These are phyloP conservation scores for Bursaphelenchus mucronatus DNA, from an alignment of 1,140 invertebrate genomes.

Conservation along the genomic window DNA sequence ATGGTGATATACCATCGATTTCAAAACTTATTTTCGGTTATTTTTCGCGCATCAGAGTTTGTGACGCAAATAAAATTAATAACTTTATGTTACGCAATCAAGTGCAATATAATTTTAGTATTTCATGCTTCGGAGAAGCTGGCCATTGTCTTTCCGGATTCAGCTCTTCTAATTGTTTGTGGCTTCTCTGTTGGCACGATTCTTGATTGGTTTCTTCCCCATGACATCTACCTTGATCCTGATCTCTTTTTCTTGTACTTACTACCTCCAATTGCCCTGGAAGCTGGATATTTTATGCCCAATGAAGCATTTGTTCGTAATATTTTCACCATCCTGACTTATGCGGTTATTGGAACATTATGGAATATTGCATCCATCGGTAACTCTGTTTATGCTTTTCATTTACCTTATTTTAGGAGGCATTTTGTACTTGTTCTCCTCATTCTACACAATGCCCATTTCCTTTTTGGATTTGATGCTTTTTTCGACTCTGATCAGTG, in stretches of 20 bases:
- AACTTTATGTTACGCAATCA: background rate
- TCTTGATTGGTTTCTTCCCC: constrained; percentile 36
- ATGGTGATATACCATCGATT: constrained; percentile 19
- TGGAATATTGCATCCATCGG: constrained; percentile 40
- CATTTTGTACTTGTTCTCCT: constrained; percentile 27
- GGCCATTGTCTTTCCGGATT: constrained; percentile 44
- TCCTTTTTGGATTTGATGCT: constrained; percentile 67
- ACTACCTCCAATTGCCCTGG: constrained; percentile 73
- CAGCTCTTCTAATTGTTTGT: constrained; percentile 46
- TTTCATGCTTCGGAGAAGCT: constrained; percentile 40
- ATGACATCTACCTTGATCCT: constrained; percentile 54
- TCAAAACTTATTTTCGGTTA: constrained; percentile 9
- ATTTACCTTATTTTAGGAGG: constrained; percentile 28
- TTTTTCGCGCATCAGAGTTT: constrained; percentile 2
- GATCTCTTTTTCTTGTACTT: constrained; percentile 48
- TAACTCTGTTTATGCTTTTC: background rate
- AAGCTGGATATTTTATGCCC: constrained; percentile 95
- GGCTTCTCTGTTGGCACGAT: constrained; percentile 45
- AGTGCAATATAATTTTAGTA: constrained; percentile 30
- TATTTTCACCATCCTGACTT: constrained; percentile 85
- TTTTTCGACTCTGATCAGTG: constrained; percentile 93
- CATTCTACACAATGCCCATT: constrained; percentile 28
- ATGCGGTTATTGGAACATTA: constrained; percentile 75
- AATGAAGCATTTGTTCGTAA: constrained; percentile 90
- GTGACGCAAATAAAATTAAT: constrained; percentile 5